Percentiles rank a stretch among this genome's conserved stretches.
phyloP scores from a whole-genome alignment of 2,797 vertebrate genomes.

The Cirrhinus mrigala region DNA sequence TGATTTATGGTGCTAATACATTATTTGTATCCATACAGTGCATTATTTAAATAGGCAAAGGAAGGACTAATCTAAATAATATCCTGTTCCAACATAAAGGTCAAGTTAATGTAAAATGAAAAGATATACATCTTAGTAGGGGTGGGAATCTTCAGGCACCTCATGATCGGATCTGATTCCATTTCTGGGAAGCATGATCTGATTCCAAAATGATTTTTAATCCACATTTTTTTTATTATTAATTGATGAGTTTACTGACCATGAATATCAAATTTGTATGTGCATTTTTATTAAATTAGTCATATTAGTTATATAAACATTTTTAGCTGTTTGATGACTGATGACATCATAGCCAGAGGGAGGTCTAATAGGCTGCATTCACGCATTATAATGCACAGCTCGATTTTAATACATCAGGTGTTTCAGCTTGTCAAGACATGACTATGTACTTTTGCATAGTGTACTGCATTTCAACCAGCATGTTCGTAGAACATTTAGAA shows the following conservation, averaged over 20 bases:
- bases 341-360: background rate
- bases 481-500: background rate
- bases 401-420: too few species aligned
- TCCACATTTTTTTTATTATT: background rate
- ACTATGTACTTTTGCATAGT: background rate
- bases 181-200: background rate
- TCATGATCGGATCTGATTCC: background rate
- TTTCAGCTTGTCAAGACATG: too few species aligned
- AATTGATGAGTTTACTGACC: background rate
- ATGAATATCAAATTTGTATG: background rate
- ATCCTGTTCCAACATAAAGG: background rate
- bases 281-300: background rate
- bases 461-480: too few species aligned
- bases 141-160: background rate
- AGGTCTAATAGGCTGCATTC: background rate
- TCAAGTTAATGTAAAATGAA: background rate
- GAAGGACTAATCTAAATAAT: background rate
- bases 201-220: background rate
- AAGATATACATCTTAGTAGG: background rate
- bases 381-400: background rate
- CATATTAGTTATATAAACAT: background rate
- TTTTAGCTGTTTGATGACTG: background rate
- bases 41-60: background rate
- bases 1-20: background rate
- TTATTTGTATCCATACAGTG: background rate